These are phyloP conservation scores for Hozukius guyotensis DNA, from an alignment of 2,797 vertebrate species.

Conservation along the genomic window DNA sequence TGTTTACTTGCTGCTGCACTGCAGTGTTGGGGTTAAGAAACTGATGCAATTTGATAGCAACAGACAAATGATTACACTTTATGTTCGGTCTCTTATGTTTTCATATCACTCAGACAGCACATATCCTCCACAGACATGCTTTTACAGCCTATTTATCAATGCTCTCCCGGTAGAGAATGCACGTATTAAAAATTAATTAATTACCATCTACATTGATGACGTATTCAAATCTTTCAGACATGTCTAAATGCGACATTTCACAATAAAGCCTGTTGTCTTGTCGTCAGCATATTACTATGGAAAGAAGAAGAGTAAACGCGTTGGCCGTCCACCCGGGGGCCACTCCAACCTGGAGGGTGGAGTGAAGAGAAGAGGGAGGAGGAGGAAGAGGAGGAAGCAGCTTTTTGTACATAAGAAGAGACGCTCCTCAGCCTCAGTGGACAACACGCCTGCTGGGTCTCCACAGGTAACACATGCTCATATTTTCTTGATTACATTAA, in stretches of 20 bases:
- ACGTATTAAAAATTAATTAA: not conserved
- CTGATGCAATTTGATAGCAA: slow-evolving; percentile 47
- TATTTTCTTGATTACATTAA: not conserved
- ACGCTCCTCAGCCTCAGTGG: slow-evolving; percentile 92
- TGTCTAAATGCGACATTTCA: slow-evolving; percentile 5
- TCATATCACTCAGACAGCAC: not conserved
- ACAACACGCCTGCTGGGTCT: slow-evolving; percentile 96
- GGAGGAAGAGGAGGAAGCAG: slow-evolving; percentile 95
- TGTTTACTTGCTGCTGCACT: slow-evolving; percentile 24
- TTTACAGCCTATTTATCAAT: not conserved
- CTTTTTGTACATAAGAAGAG: slow-evolving; percentile 98
- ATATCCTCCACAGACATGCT: not conserved
- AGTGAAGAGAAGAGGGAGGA: slow-evolving; percentile 92
- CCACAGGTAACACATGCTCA: slow-evolving; percentile 87
- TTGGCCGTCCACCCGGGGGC: slow-evolving; percentile 92
- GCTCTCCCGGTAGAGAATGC: not conserved
- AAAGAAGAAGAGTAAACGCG: slow-evolving; percentile 94
- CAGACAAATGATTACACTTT: not conserved
- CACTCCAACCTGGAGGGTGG: slow-evolving; percentile 94
- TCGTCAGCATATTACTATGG: slow-evolving; percentile 94
- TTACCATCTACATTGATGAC: not conserved
- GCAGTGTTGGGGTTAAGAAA: slow-evolving; percentile 9
- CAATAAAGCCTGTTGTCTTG: slow-evolving; percentile 23
- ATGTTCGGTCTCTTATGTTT: not conserved
- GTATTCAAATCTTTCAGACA: not conserved